These are phyloP conservation scores for Aplodontia rufa DNA, from an alignment of 2,113 vertebrate species.

Conservation along the genomic window DNA sequence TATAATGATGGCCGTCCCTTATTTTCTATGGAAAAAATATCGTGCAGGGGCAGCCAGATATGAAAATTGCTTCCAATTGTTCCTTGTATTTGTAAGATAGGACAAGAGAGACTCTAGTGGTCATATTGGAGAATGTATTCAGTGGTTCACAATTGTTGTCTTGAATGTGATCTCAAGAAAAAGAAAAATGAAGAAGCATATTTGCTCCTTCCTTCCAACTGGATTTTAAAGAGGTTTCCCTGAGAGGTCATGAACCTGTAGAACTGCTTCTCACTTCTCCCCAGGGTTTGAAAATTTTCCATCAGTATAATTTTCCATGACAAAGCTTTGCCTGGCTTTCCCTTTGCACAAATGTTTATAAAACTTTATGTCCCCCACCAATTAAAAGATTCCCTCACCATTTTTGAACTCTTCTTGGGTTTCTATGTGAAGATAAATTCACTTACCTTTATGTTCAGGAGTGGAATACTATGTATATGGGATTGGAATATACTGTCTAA, in stretches of 20 bases:
- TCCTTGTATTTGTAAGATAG: not conserved
- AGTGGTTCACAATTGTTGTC: not conserved
- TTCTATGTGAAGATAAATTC: not conserved
- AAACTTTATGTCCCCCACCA: not conserved
- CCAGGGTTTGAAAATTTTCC: not conserved
- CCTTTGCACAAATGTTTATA: not conserved
- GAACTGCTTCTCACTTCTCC: no score
- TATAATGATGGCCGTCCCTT: not conserved
- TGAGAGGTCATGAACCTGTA: no score
- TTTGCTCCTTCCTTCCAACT: no score
- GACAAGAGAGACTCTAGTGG: not conserved
- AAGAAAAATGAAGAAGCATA: not conserved
- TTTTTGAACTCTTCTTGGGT: not conserved
- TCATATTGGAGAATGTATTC: no score
- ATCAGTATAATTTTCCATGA: not conserved
- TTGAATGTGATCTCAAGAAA: not conserved
- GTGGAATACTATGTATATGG: not conserved
- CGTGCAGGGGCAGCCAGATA: not conserved
- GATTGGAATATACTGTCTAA: not conserved
- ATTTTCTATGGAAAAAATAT: not conserved
- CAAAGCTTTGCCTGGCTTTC: not conserved
- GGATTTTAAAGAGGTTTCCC: no score
- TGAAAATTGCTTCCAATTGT: not conserved
- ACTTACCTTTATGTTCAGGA: not conserved
- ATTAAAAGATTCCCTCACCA: not conserved